Base-by-base conservation (phyloP, 2,888 invertebrate species). In the Andrena camellia region DNA sequence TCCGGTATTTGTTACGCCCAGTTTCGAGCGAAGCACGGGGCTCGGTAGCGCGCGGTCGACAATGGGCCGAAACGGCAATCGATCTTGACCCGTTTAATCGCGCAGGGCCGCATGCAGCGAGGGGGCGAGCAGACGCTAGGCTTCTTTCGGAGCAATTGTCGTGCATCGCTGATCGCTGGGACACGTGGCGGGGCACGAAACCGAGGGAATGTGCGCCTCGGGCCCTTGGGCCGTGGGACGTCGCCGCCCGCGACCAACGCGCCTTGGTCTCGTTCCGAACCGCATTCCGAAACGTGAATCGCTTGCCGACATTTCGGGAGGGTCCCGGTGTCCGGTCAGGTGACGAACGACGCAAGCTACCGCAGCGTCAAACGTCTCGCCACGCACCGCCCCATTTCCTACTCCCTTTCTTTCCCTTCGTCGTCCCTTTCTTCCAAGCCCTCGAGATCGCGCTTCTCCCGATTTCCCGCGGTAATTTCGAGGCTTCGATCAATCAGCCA, bases 271-370 rank as follows among this genome's bases (percentile, higher is more conserved):
- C 82, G 69, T 76, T 63, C 74, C 80, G 86, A 83, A 85, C 86
- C 85, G 88, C 91, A 90, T 90, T 91, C 89, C 89, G 88, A 83
- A 86, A 87, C 86, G 86, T 84, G 89, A 88, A 87, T 88, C 85
- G 84, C 77, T 83, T 81, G 85, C 83, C 50, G 82, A 78, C 64
- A 8, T 59, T 70, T 57, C 57, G 26, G 6, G 54, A 17, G 29
- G 29, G 4, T 7, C 31, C 10, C 17, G 1, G 8, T 20, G 59
- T 42, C 29, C 17, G 50, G 33, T 33, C 62, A 23, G 23, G 23
- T 52, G 50, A 71, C 52, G 62, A 6, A 63, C 50, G 50, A 71
- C 23, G 29, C n/a, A 20, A 31, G 29, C 29, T 5, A 31, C 29
- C 29, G 2, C 13, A 1, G 3, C 13, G 42, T 8, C 48, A 8